Base-by-base conservation (phyloP, 2,888 invertebrate genomes). In the Elysia crispata region DNA sequence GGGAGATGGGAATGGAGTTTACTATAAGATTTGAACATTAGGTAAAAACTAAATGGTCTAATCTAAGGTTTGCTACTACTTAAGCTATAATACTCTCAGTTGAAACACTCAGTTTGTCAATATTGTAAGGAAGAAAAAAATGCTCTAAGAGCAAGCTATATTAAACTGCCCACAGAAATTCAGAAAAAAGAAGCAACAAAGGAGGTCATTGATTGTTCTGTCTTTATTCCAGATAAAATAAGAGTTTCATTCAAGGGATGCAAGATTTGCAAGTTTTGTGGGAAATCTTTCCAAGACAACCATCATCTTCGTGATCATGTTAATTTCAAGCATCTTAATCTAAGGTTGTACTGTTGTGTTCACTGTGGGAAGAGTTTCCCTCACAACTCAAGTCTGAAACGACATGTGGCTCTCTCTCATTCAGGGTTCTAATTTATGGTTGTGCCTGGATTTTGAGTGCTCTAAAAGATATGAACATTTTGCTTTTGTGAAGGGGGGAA, bases 321-420 rank as follows among this genome's bases (percentile, higher is more conserved):
- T 25, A 75, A 79, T 74, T 64, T 74, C 41, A 74, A 74, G 33
- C 79, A 79, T 57, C 62, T 67, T 33, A 79, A 79, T 30, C 20
- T 79, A 25, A 25, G 62, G 11, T 64, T 62, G 20, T 73, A 31
- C 50, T 11, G 31, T n/a, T 79, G 79, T 79, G 1, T 28, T 30
- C 69, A 79, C n/a, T 79, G 79, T 75, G 79, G 79, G 23, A 79
- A 70, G 28, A 23, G 74, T 11, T 79, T 79, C 74, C 74, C 75
- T 1, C 67, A 79, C 67, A 79, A 79, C 57, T 28, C 66, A 23
- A 79, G 74, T 31, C 41, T 79, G 57, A 64, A 31, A 28, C 50
- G 79, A 23, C 79, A 79, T 57, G 8, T 15, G 18, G 41, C 41
- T 41, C 41, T 41, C 11, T 41, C 41, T 3, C 41, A 41, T 41